Base-by-base conservation (phyloP, 2,113 vertebrate genomes). In the Silurus meridionalis region DNA sequence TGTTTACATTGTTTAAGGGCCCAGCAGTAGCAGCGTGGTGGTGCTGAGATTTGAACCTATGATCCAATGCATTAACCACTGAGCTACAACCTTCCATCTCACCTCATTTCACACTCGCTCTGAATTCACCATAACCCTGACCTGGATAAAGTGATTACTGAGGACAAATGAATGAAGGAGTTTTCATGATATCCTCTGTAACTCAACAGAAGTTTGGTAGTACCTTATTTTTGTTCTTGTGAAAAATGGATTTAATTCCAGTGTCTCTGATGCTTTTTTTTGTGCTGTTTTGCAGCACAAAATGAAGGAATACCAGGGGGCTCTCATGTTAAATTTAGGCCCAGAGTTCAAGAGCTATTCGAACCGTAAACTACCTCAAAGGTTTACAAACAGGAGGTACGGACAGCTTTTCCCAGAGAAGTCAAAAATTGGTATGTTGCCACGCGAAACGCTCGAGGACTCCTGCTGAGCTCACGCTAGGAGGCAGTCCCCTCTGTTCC, bases 401-500 rank as follows among this genome's bases (percentile, higher is more conserved):
- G 28, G 83, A 89, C 17, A 60, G 57, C 37, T 21, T 61, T 80
- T 80, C 58, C 78, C 28, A 61, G 58, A 80, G 57, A 80, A 61
- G 28, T 80, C 28, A 57, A 48, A 80, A 80, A 61, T 48, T 80
- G 78, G 78, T 46, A 88, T 79, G 90, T 74, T 89, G 78, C 83
- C 50, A 28, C 83, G 88, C 84, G 85, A 46, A 88, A 84, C 0
- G 89, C 89, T 90, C 21, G n/a, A 90, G 87, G 87, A 78, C 87
- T 87, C 87, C 89, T 86, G 86, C 60, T 80, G 89, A 89, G 89
- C 89, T 86, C 89, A 90, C 89, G 88, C 91, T 92, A 92, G 91
- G 85, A 87, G 88, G 88, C 88, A 90, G 92, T 92, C 93, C 92
- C 91, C 88, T 94, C 92, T 92, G 90, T 89, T 91, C 90, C 89